phyloP scores from a whole-genome alignment of 2,113 vertebrate species.

The Sinocyclocheilus maitianheensis region DNA sequence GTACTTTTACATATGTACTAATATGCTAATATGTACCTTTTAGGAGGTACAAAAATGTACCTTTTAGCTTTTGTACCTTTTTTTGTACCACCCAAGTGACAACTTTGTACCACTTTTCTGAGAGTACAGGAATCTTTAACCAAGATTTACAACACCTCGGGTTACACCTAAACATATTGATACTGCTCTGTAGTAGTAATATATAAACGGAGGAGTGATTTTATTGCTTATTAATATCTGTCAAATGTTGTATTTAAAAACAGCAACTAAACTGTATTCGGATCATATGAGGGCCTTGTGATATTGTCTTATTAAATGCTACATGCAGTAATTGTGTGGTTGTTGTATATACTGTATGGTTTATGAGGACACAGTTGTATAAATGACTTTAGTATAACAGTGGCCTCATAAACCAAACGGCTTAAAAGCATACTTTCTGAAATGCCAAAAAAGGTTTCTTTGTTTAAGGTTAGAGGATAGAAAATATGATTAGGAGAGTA shows the following conservation, averaged over 20 bases:
- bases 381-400: neutral
- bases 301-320: conserved; percentile 8
- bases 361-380: neutral
- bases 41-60: too few relatives aligned
- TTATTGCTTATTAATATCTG: neutral
- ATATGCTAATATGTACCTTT: too few relatives aligned
- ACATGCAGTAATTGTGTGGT: neutral
- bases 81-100: neutral
- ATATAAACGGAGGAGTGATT: neutral
- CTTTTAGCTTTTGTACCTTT: too few relatives aligned
- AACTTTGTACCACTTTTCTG: neutral
- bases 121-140: neutral
- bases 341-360: neutral
- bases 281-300: neutral
- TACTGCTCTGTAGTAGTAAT: neutral
- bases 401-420: neutral
- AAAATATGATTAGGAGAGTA: neutral
- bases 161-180: neutral
- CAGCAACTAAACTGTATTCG: neutral
- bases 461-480: neutral
- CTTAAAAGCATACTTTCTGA: neutral
- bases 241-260: neutral
- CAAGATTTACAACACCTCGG: neutral
- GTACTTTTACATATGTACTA: neutral
- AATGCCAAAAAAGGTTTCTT: neutral